phyloP scores from a whole-genome alignment of 2,113 vertebrate species.

The Rhineura floridana region DNA sequence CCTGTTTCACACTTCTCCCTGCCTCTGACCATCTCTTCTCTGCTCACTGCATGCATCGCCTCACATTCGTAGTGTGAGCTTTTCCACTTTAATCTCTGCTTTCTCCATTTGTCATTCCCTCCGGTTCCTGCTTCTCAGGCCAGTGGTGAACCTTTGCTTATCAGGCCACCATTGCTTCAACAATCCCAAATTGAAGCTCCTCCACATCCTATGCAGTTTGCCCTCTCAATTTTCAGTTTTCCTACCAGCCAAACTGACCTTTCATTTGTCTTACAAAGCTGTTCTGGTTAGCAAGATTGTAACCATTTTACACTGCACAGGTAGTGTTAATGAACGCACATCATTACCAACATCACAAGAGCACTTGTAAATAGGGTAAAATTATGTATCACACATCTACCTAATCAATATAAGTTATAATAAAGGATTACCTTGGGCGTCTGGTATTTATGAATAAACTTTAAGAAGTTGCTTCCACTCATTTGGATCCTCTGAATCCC shows the following conservation, averaged over 20 bases:
- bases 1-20: background rate
- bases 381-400: background rate
- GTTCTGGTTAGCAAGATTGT: background rate
- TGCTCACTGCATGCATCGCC: background rate
- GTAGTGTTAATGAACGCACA: background rate
- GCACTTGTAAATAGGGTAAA: background rate
- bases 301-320: background rate
- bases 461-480: constrained; percentile 65
- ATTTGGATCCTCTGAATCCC: constrained; percentile 73
- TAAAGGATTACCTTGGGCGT: constrained; percentile 76
- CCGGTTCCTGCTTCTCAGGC: background rate
- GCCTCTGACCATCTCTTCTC: background rate
- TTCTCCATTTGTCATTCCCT: background rate
- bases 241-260: background rate
- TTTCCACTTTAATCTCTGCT: no score
- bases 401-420: constrained; percentile 25
- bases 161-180: background rate
- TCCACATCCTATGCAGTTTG: background rate
- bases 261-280: background rate
- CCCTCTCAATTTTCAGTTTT: background rate
- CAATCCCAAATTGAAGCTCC: background rate
- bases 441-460: constrained; percentile 70
- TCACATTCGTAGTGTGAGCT: background rate
- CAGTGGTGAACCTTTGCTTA: background rate
- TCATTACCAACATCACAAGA: background rate